Base-by-base conservation (phyloP, 2,113 vertebrate genomes). In the Rhipidura dahli region DNA sequence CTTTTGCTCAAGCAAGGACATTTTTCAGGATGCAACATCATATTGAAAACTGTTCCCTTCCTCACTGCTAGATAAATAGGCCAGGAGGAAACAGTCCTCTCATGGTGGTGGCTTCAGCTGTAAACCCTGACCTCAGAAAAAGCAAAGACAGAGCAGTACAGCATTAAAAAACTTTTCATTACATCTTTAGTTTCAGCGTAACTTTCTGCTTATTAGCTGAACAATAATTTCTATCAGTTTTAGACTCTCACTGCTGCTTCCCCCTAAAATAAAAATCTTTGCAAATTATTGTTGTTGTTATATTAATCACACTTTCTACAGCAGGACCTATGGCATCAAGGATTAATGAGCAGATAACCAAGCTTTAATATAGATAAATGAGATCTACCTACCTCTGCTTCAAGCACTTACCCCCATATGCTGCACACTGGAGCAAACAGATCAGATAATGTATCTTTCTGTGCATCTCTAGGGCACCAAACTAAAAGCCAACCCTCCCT, bases 351-450 rank as follows among this genome's bases (percentile, higher is more conserved):
- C 63, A 77, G 50, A 47, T 77, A 94, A 50, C n/a, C 42, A 88
- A 77, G 75, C 54, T 63, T 65, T 97, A 96, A 97, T 86, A 44
- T 3, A 81, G 86, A 97, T 70, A 95, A 97, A 96, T 96, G 91
- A 61, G 42, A 63, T 27, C 79, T 70, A 88, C 18, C 33, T 77
- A 42, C 23, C 16, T 53, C 44, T 65, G 0, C 37, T 93, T 88
- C 49, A 65, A 76, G 50, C 42, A 45, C 28, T 69, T 72, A 61
- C 15, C 49, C 72, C 37, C 22, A 65, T 42, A 3, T 27, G n/a
- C 22, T 64, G 57, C 50, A 31, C 3, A 3, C 49, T 65, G 71
- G 53, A 93, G 81, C 28, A 87, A 90, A 83, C 12, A 79, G 82
- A 57, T 61, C n/a, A 86, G 35, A 72, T 30, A 65, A 80, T 16